Percentiles rank a stretch among this genome's conserved stretches.
These are phyloP conservation scores for Plestiodon gilberti DNA, from an alignment of 2,113 vertebrate genomes.

Conservation along the genomic window DNA sequence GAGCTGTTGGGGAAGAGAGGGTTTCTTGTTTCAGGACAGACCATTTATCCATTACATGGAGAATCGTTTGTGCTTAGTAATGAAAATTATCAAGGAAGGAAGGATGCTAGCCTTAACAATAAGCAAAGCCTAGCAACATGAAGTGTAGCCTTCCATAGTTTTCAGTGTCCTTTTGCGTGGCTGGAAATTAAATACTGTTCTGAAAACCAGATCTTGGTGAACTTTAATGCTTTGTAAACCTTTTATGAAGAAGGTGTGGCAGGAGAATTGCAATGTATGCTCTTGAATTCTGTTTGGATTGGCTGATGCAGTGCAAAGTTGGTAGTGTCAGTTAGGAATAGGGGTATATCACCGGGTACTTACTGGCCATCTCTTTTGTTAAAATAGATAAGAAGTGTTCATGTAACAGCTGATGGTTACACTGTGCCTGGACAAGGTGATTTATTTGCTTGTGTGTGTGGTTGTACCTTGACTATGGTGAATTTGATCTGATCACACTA, in stretches of 20 bases:
- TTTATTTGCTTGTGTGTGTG: neutral
- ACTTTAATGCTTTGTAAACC: neutral
- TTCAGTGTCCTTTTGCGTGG: neutral
- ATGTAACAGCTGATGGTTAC: slow-evolving; percentile 31
- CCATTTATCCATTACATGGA: neutral
- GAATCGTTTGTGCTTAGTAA: neutral
- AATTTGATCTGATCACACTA: neutral
- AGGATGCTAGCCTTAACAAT: neutral
- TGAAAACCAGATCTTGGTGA: neutral
- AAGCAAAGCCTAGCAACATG: neutral
- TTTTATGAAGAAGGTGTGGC: neutral
- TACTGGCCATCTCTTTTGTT: slow-evolving; percentile 1
- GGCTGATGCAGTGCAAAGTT: neutral
- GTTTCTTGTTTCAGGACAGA: slow-evolving; percentile 11
- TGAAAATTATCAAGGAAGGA: neutral
- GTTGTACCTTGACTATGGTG: neutral
- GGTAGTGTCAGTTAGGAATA: neutral
- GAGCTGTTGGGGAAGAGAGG: neutral
- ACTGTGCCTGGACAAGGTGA: slow-evolving; percentile 26
- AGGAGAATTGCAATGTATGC: neutral
- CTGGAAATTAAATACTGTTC: neutral
- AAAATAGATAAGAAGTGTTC: slow-evolving; percentile 47
- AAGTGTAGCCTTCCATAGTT: slow-evolving; percentile 4
- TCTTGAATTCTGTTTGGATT: neutral
- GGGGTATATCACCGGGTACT: neutral